Percentiles rank a stretch among this genome's conserved stretches.
Conservation (phyloP, 2,888 invertebrate genomes). For the Drosophila nr. perissopoda region DNA sequence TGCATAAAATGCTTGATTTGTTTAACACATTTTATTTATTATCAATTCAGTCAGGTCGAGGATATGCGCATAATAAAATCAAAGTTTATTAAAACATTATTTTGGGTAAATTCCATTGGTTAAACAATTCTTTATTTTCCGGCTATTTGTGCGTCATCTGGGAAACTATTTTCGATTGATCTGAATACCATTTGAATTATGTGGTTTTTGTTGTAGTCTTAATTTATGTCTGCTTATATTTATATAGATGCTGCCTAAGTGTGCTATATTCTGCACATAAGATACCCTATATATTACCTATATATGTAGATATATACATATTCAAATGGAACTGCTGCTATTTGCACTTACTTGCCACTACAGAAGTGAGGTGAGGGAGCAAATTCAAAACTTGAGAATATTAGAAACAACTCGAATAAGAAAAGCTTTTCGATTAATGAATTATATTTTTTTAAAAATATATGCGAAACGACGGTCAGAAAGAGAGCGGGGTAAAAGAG, state of each 20-base stretch:
- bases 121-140: neutral
- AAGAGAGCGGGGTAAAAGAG: neutral
- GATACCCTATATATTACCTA: neutral
- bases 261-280: neutral
- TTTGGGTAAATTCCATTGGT: neutral
- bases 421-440: neutral
- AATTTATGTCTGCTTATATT: neutral
- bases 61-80: slow-evolving; percentile 2
- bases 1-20: slow-evolving; percentile 3
- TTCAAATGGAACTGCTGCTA: neutral
- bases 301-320: neutral
- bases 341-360: neutral
- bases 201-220: neutral
- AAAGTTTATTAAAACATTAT: neutral
- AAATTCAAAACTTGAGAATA: neutral
- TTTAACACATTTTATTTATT: slow-evolving; percentile 2
- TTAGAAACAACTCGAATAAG: neutral
- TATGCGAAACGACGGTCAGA: neutral
- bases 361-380: neutral
- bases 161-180: neutral
- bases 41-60: neutral
- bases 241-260: neutral
- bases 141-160: neutral
- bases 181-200: neutral
- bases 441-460: neutral